These are phyloP conservation scores for Caenorhabditis remanei DNA, from an alignment of 1,140 invertebrate genomes.

Conservation along the genomic window DNA sequence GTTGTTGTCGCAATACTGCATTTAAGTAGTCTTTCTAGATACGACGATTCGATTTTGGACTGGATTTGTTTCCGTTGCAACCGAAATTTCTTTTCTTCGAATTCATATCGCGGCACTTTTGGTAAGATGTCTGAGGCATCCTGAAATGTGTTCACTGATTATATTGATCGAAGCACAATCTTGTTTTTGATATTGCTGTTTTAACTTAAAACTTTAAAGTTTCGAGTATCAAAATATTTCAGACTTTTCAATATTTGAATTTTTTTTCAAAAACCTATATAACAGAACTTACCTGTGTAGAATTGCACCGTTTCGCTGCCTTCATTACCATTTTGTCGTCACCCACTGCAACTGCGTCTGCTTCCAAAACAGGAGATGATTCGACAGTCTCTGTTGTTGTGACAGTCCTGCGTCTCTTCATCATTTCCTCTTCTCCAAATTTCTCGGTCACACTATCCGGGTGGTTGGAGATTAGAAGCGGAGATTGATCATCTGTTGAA, in stretches of 20 bases:
- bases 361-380: background rate
- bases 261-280: too few species aligned
- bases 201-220: too few species aligned
- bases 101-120: background rate
- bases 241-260: too few species aligned
- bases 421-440: background rate
- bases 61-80: background rate
- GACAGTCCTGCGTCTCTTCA: background rate
- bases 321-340: too few species aligned
- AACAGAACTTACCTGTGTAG: too few species aligned
- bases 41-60: background rate
- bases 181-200: too few species aligned
- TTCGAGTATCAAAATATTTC: too few species aligned
- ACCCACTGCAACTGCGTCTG: too few species aligned
- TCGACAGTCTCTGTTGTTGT: background rate
- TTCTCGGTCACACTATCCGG: background rate
- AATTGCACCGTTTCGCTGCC: too few species aligned
- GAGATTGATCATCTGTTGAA: too few species aligned
- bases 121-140: background rate
- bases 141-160: background rate
- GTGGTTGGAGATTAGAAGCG: background rate
- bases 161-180: too few species aligned
- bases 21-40: background rate
- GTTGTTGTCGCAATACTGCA: slow-evolving; percentile 1
- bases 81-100: background rate